Conservation (phyloP, 2,113 vertebrate species). For the Leuciscus idus region DNA sequence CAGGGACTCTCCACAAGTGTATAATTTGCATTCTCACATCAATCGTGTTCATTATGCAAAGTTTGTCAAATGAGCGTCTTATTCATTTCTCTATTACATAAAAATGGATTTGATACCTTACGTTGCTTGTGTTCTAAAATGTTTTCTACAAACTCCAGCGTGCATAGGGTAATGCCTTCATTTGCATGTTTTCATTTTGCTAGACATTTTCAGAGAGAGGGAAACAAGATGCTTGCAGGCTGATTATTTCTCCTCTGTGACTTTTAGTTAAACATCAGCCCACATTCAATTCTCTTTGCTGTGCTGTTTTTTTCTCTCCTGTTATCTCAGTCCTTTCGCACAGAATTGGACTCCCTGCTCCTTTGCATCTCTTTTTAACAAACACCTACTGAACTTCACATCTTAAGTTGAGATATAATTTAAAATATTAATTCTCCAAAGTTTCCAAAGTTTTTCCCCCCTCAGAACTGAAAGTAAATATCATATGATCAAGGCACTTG, state of each 20-base stretch:
- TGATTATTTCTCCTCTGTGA: slow-evolving; percentile 30
- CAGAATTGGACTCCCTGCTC: neutral
- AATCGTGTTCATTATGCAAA: neutral
- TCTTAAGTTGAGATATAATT: neutral
- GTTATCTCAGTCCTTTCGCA: neutral
- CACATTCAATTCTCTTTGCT: slow-evolving; percentile 40
- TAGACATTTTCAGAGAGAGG: slow-evolving; percentile 18
- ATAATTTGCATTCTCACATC: neutral
- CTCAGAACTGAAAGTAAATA: neutral
- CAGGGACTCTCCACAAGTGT: neutral
- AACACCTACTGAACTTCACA: neutral
- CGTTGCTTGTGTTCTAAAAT: neutral
- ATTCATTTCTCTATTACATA: slow-evolving; percentile 7
- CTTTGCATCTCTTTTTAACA: slow-evolving; percentile 7
- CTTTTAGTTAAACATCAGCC: slow-evolving; percentile 27
- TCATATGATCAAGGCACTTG: neutral
- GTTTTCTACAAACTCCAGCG: neutral
- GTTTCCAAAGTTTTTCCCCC: neutral
- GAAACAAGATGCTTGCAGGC: slow-evolving; percentile 35
- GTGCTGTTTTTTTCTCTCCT: neutral
- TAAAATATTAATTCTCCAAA: slow-evolving; percentile 12
- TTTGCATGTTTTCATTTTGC: slow-evolving; percentile 34
- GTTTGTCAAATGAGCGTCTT: neutral
- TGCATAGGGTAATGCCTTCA: neutral
- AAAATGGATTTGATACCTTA: neutral